These are phyloP conservation scores for Hirtodrosophila alboralis DNA, from an alignment of 2,888 invertebrate species.

Conservation along the genomic window DNA sequence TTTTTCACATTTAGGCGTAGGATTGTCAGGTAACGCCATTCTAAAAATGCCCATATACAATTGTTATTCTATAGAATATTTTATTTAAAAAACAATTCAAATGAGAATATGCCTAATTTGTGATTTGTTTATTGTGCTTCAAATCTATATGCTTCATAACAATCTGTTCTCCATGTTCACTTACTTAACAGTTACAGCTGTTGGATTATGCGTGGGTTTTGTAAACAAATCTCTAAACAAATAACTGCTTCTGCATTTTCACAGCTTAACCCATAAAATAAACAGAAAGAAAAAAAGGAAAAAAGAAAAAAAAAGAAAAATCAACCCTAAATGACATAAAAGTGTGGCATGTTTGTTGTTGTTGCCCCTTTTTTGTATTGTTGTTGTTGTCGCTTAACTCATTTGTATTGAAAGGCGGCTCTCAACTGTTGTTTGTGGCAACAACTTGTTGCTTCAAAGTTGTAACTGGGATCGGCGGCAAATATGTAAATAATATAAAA, in stretches of 20 bases:
- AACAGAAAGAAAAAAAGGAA: background rate
- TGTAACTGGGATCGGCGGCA: conserved; percentile 40
- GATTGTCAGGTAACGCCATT: too few relatives aligned
- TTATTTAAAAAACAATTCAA: too few relatives aligned
- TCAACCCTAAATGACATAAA: conserved; percentile 45
- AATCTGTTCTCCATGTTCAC: conserved; percentile 3
- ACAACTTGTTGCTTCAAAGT: conserved; percentile 55
- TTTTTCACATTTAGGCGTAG: too few relatives aligned
- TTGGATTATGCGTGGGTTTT: background rate
- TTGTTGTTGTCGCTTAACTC: conserved; percentile 42
- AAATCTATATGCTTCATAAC: background rate
- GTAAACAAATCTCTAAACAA: conserved; percentile 18
- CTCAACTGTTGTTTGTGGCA: conserved; percentile 29
- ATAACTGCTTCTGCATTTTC: conserved; percentile 9
- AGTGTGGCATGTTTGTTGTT: conserved; percentile 37
- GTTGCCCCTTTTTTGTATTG: conserved; percentile 14
- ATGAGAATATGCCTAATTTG: too few relatives aligned
- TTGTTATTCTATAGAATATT: too few relatives aligned
- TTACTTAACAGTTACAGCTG: background rate
- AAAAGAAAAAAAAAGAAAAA: background rate
- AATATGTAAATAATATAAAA: conserved; percentile 61
- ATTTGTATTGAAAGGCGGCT: conserved; percentile 58
- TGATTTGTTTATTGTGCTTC: too few relatives aligned
- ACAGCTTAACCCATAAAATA: conserved; percentile 4
- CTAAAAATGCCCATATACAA: too few relatives aligned